Evolutionary conservation across 2,888 invertebrate species (phyloP).

Genomic region (Dicycla oo): DNA sequence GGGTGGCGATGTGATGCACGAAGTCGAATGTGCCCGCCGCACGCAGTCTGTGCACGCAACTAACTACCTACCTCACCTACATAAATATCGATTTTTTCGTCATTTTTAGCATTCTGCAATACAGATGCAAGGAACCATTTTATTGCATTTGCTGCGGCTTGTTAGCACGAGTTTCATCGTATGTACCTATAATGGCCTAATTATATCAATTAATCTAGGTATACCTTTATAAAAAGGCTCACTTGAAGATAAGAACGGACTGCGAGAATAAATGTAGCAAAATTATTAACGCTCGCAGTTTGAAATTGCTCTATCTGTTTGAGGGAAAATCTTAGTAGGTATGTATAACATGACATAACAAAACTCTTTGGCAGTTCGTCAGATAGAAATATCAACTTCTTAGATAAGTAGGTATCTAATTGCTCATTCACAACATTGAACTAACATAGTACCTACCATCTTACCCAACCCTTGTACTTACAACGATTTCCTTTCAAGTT

Average conservation of each 20-base stretch:
- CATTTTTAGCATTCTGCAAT: conserved; percentile 66
- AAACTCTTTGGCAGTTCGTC: background rate
- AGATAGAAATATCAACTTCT: background rate
- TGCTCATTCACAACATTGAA: background rate
- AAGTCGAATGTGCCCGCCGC: conserved; percentile 86
- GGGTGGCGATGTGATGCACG: conserved; percentile 85
- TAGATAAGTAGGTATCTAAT: background rate
- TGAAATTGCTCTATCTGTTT: conserved; percentile 24
- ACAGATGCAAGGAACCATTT: conserved; percentile 55
- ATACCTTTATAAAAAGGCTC: conserved; percentile 44
- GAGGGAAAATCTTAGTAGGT: background rate
- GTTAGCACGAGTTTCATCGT: conserved; percentile 65
- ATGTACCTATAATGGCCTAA: conserved; percentile 59
- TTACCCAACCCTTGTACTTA: background rate
- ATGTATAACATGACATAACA: background rate
- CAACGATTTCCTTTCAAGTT: background rate
- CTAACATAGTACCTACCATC: background rate
- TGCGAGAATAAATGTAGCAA: conserved; percentile 25
- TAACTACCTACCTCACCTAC: conserved; percentile 69
- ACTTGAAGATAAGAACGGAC: conserved; percentile 46
- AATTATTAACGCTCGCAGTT: conserved; percentile 24
- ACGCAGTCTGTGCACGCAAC: conserved; percentile 88
- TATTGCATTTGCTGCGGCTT: conserved; percentile 56
- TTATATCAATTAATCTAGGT: conserved; percentile 62
- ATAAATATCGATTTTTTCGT: conserved; percentile 69